These are phyloP conservation scores for Macquaria ambigua DNA, from an alignment of 2,113 vertebrate genomes.

Conservation along the genomic window DNA sequence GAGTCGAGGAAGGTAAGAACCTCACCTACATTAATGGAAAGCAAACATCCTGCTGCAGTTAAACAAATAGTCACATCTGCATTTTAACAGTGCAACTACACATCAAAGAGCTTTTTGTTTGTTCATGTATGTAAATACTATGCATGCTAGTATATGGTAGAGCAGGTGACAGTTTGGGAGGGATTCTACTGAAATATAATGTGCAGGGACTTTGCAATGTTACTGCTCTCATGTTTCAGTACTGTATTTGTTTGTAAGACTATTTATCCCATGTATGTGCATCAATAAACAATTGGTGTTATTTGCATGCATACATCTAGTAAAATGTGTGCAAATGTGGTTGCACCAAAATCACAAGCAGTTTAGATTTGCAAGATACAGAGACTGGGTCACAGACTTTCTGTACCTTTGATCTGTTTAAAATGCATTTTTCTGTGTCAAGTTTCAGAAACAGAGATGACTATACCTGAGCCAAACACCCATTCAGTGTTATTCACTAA, in stretches of 20 bases:
- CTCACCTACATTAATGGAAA: constrained; percentile 81
- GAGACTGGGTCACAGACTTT: not conserved
- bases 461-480: not conserved
- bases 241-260: not conserved
- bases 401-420: not conserved
- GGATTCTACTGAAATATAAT: not conserved
- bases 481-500: not conserved
- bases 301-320: not conserved
- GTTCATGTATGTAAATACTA: not conserved
- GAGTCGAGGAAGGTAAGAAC: constrained; percentile 98
- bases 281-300: no score
- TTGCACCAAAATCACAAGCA: not conserved
- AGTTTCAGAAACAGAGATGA: not conserved
- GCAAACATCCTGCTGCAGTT: constrained; percentile 48
- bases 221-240: not conserved
- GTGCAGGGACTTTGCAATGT: not conserved
- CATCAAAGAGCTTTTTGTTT: not conserved
- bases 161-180: not conserved
- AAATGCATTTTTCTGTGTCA: not conserved
- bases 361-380: not conserved
- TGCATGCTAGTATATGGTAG: not conserved
- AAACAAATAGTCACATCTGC: constrained; percentile 20
- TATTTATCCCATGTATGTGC: not conserved
- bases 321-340: not conserved
- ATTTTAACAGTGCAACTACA: not conserved